Conservation (phyloP, 2,113 vertebrate genomes). For the Dipodomys spectabilis region DNA sequence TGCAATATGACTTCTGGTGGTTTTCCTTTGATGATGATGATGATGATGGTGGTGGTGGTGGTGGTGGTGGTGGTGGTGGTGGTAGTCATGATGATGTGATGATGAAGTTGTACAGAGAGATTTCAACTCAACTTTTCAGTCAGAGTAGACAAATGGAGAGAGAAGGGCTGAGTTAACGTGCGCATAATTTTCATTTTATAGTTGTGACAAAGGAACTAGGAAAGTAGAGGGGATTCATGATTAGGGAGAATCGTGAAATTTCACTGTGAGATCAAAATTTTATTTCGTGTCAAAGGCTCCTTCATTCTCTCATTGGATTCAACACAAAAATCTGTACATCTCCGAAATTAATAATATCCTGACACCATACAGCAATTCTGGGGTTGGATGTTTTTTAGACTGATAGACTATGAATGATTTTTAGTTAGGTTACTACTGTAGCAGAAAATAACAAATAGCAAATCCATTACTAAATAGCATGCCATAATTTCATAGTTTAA, state of each 20-base stretch:
- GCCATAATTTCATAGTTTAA: conserved; percentile 37
- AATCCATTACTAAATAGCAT: conserved; percentile 64
- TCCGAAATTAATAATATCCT: conserved; percentile 68
- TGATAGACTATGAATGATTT: conserved; percentile 71
- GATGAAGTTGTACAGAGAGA: too few relatives aligned
- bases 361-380: conserved; percentile 18
- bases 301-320: not conserved
- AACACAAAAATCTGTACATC: conserved; percentile 53
- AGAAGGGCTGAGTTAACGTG: too few relatives aligned
- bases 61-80: too few relatives aligned
- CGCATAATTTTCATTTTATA: too few relatives aligned
- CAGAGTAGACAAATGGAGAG: too few relatives aligned
- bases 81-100: too few relatives aligned
- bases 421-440: conserved; percentile 73
- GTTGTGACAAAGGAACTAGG: too few relatives aligned
- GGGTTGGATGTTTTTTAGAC: conserved; percentile 56
- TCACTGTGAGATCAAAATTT: conserved; percentile 45
- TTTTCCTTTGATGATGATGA: not conserved
- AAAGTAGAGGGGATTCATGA: too few relatives aligned
- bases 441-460: conserved; percentile 71
- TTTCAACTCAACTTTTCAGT: too few relatives aligned
- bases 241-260: not conserved
- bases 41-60: too few relatives aligned
- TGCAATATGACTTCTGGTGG: not conserved
- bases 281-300: conserved; percentile 27